Evolutionary conservation across 2,888 invertebrate genomes (phyloP).

Genomic region (Drosophila suboccidentalis): DNA sequence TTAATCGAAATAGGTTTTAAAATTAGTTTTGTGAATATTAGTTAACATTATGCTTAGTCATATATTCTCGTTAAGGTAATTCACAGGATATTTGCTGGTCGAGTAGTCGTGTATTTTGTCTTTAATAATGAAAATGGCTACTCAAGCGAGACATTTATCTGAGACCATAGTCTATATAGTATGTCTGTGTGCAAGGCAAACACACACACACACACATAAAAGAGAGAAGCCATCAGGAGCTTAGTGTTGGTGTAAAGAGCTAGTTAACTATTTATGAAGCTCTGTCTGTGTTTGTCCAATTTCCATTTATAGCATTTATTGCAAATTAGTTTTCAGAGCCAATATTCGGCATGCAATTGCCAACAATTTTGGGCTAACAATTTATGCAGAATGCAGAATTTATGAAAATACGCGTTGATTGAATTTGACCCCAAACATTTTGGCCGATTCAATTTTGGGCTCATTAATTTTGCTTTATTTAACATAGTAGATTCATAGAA

Average conservation of each 20-base stretch:
- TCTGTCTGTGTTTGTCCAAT: slow-evolving; percentile 47
- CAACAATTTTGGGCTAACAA: slow-evolving; percentile 15
- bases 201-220: neutral
- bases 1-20: too few species aligned
- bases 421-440: slow-evolving; percentile 53
- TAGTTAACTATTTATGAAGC: slow-evolving; percentile 56
- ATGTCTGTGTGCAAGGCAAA: neutral
- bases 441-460: slow-evolving; percentile 61
- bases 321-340: slow-evolving; percentile 60
- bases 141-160: slow-evolving; percentile 45
- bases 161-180: slow-evolving; percentile 16
- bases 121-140: slow-evolving; percentile 30
- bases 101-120: rapidly evolving
- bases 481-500: slow-evolving; percentile 8
- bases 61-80: too few species aligned
- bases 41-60: too few species aligned
- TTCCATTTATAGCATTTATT: slow-evolving; percentile 39
- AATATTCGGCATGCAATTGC: slow-evolving; percentile 30
- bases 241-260: slow-evolving; percentile 49
- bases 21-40: too few species aligned
- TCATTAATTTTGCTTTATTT: slow-evolving; percentile 66
- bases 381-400: slow-evolving; percentile 55
- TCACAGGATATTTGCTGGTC: slow-evolving; percentile 20
- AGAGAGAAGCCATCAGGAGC: slow-evolving; percentile 13
- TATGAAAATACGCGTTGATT: slow-evolving; percentile 72